Percentiles rank a stretch among this genome's conserved stretches.
Evolutionary conservation across 2,113 vertebrate species (phyloP).

Genomic region (Eulemur macaco): DNA sequence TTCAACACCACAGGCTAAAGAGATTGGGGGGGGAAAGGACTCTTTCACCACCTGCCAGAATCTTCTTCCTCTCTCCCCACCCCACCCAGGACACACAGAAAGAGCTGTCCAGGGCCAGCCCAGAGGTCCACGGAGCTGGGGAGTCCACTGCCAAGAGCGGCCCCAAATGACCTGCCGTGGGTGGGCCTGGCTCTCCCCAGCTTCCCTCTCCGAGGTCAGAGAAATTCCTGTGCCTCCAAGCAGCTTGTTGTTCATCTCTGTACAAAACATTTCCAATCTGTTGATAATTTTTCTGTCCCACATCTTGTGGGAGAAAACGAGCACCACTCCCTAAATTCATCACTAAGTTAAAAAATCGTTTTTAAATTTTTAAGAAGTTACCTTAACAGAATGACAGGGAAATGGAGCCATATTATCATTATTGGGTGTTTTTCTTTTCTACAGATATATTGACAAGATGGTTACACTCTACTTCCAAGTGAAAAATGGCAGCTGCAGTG

Average conservation of each 20-base stretch:
- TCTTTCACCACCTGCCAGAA: conserved; percentile 56
- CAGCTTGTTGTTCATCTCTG: background rate
- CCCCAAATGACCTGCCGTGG: conserved; percentile 12
- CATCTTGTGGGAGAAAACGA: background rate
- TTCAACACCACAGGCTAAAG: conserved; percentile 31
- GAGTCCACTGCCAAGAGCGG: conserved; percentile 5
- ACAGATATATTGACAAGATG: background rate
- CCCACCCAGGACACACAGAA: conserved; percentile 17
- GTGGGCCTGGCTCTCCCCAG: conserved; percentile 53
- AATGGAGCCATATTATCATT: background rate
- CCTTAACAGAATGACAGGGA: background rate
- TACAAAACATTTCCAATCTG: background rate
- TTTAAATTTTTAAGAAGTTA: background rate
- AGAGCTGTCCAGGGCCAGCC: background rate
- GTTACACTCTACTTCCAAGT: background rate
- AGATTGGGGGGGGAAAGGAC: background rate
- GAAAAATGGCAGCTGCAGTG: background rate
- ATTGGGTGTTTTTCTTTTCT: background rate
- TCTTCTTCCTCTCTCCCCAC: background rate
- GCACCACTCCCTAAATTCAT: background rate
- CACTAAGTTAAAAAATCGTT: background rate
- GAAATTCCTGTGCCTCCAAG: conserved; percentile 22
- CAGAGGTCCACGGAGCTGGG: no score
- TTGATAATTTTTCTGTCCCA: background rate
- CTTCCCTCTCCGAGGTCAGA: background rate